Evolutionary conservation across 2,797 vertebrate genomes (phyloP), one percentile per base, ranked within the genome.

Genomic region (Thripadectes ignobilis): DNA sequence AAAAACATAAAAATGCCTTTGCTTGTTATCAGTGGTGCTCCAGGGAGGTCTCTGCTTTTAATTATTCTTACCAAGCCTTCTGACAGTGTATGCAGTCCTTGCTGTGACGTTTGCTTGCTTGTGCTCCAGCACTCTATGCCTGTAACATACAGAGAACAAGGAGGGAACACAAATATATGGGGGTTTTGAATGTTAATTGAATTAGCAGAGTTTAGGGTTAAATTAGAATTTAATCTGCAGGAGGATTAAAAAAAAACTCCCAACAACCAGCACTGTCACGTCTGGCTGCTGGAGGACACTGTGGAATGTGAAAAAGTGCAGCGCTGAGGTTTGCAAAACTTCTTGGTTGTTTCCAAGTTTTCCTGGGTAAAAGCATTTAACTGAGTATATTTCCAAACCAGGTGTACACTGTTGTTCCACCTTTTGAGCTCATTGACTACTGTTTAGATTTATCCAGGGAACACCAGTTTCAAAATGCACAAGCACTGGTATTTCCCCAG

Each of bases 1-100:
- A 89, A 46, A 89, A 90, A 68, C 84, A 88, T 92, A 84, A 95
- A 96, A 95, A 93, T 89, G 74, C 77, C 51, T 93, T 95, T 73
- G 29, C 74, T 95, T 68, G 41, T 95, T 95, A 88, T 89, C 92
- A 92, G 52, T 63, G 18, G 21, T 69, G 48, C 82, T 92, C 63
- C 75, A 73, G 65, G 81, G 85, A 95, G 76, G 55, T 89, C 71
- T 95, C 80, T 86, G 80, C 85, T 95, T 94, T 96, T 96, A 74
- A 88, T 93, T 88, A 69, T 39, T 72, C 61, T 86, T 88, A 65
- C 38, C 82, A 90, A 95, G 74, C 51, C 79, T 89, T 92, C 88
- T 92, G 88, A 90, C 54, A 62, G 75, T 91, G 49, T 54, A 46
- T 58, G 38, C 62, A 62, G 55, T 46, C 39, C 43, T 94, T 90